Conservation (phyloP, 2,888 invertebrate genomes). For the Ceramica pisi region DNA sequence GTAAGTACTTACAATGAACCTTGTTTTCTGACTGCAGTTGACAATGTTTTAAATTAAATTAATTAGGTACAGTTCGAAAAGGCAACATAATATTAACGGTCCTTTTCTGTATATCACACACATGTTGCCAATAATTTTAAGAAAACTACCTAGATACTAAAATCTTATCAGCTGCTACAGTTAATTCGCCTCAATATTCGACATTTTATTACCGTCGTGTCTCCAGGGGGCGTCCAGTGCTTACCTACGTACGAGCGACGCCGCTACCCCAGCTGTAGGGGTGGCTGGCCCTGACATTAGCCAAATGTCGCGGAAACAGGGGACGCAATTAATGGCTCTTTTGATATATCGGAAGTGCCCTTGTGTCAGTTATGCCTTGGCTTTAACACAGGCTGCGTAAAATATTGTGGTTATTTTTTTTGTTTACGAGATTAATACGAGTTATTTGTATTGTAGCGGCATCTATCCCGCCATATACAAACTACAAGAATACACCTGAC, state of each 20-base stretch:
- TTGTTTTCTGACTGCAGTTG: too few species aligned
- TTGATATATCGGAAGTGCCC: conserved; percentile 67
- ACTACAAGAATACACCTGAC: too few species aligned
- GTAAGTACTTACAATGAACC: too few species aligned
- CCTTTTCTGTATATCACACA: too few species aligned
- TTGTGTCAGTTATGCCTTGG: conserved; percentile 11
- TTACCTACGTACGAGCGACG: conserved; percentile 31
- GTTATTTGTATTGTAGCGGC: too few species aligned
- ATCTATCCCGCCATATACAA: too few species aligned
- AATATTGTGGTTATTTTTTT: conserved; percentile 30
- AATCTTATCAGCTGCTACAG: background rate
- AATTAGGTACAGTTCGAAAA: too few species aligned
- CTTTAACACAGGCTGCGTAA: conserved; percentile 31
- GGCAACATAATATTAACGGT: too few species aligned
- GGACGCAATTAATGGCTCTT: conserved; percentile 69
- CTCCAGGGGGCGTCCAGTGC: conserved; percentile 30
- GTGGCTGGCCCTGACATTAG: conserved; percentile 69
- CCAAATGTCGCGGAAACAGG: conserved; percentile 71
- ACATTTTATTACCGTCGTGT: conserved; percentile 59
- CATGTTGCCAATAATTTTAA: too few species aligned
- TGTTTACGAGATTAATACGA: background rate
- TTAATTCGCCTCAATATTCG: conserved; percentile 42
- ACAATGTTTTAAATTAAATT: too few species aligned
- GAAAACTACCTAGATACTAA: too few species aligned
- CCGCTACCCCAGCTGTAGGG: conserved; percentile 39